Percentiles rank a stretch among this genome's conserved stretches.
These are phyloP conservation scores for Pelobates cultripes DNA, from an alignment of 2,797 vertebrate genomes.

Conservation along the genomic window DNA sequence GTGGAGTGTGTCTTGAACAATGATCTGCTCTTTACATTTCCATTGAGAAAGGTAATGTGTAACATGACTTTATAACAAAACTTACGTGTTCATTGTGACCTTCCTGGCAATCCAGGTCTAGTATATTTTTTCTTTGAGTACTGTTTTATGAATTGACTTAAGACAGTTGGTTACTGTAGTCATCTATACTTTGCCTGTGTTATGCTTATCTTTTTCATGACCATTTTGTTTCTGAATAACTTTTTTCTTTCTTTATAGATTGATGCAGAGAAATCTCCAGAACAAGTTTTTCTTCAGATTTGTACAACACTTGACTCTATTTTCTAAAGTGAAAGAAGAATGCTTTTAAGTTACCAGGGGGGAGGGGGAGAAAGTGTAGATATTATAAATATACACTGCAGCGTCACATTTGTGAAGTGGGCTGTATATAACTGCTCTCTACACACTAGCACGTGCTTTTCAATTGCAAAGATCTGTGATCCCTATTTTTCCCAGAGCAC, in stretches of 20 bases:
- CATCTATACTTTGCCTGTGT: too few relatives aligned
- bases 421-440: neutral
- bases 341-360: neutral
- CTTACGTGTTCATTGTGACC: too few relatives aligned
- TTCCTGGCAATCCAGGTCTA: too few relatives aligned
- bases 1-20: too few relatives aligned
- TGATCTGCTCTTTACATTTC: too few relatives aligned
- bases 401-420: neutral
- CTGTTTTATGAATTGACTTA: too few relatives aligned
- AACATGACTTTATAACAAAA: too few relatives aligned
- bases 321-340: constrained; percentile 62
- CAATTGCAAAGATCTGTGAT: constrained; percentile 2
- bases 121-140: too few relatives aligned
- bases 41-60: too few relatives aligned
- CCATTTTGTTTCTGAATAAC: too few relatives aligned
- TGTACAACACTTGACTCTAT: constrained; percentile 79
- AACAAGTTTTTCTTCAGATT: constrained; percentile 86
- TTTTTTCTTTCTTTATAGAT: constrained; percentile 70
- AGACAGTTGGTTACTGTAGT: too few relatives aligned
- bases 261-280: constrained; percentile 84
- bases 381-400: constrained; percentile 25
- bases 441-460: constrained; percentile 13
- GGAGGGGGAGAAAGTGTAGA: constrained; percentile 6
- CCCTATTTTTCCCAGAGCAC: neutral
- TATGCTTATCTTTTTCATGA: too few relatives aligned